phyloP scores from a whole-genome alignment of 2,888 invertebrate species.

The Agrochola lota region DNA sequence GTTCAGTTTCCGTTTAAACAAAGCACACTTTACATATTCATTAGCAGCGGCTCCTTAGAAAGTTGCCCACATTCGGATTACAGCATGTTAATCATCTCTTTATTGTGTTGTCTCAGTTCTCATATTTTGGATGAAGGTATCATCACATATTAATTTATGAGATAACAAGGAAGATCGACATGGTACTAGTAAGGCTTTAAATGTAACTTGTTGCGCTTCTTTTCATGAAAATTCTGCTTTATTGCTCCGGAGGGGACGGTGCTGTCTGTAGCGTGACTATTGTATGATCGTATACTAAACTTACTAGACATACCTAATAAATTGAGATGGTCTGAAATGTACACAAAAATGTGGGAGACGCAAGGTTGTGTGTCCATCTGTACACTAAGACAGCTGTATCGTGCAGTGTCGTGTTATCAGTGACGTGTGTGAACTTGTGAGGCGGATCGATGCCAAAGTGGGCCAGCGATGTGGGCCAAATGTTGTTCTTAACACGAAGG shows the following conservation, averaged over 20 bases:
- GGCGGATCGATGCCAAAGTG: slow-evolving; percentile 83
- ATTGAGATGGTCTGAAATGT: background rate
- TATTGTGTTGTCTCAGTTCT: slow-evolving; percentile 10
- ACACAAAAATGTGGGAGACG: background rate
- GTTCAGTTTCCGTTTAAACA: slow-evolving; percentile 53
- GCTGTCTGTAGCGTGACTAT: background rate
- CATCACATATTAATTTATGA: background rate
- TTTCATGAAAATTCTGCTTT: background rate
- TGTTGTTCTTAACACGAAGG: slow-evolving; percentile 75
- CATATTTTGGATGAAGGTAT: background rate
- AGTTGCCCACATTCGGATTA: slow-evolving; percentile 3
- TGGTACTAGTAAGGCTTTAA: background rate
- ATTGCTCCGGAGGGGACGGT: no score
- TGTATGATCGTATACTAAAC: no score
- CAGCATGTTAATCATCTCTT: background rate
- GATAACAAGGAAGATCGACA: background rate
- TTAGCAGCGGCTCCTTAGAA: slow-evolving; percentile 36
- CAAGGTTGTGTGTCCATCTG: slow-evolving; percentile 14
- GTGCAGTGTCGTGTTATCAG: slow-evolving; percentile 43
- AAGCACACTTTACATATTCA: slow-evolving; percentile 58
- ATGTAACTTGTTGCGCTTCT: background rate
- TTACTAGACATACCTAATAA: background rate
- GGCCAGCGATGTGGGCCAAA: slow-evolving; percentile 69
- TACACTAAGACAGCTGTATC: slow-evolving; percentile 27
- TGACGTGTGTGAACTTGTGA: slow-evolving; percentile 81